Evolutionary conservation across 2,888 invertebrate species (phyloP), one percentile per base, ranked within the genome.

Genomic region (Protophormia terraenovae): DNA sequence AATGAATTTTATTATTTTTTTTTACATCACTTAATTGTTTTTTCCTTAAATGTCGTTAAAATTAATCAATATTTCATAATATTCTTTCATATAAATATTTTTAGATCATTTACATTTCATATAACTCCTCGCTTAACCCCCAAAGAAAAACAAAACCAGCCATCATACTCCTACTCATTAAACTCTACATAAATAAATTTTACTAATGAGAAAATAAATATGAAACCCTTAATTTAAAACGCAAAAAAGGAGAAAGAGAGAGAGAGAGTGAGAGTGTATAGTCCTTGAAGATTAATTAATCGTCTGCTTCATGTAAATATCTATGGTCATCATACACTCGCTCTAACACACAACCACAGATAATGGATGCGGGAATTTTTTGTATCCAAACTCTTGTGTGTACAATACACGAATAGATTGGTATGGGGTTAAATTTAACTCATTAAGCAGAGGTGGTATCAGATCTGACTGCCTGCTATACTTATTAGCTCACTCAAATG

Each of bases 211-310:
- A 75, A 85, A 85, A 85, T 85, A 85, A 89, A 90, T 89, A 90
- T 90, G 90, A 90, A 89, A 90, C 88, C 89, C 89, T 89, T 85
- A 88, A 87, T 86, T 83, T 82, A 73, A 82, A 66, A 66, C 32
- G 32, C 8, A n/a, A 41, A 62, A 7, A 7, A 10, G 3, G 14
- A 24, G 27, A 24, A 29, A 29, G 62, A 50, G 19, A 47, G 47
- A 10, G 47, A 10, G 53, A 32, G 45, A 47, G 19, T 19, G 8
- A 80, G n/a, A n/a, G n/a, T n/a, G 24, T 8, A 78, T 64, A 89
- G 91, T 90, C 91, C 91, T 91, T 91, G 89, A 91, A 91, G 91
- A 91, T 91, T 91, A 91, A 91, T 91, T 91, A 91, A 91, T 91
- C 91, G 91, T 89, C 88, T 88, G 90, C 24, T 90, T 90, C 90